Percentiles rank a stretch among this genome's conserved stretches.
phyloP scores from a whole-genome alignment of 2,888 invertebrate species.

The Leptura quadrifasciata region DNA sequence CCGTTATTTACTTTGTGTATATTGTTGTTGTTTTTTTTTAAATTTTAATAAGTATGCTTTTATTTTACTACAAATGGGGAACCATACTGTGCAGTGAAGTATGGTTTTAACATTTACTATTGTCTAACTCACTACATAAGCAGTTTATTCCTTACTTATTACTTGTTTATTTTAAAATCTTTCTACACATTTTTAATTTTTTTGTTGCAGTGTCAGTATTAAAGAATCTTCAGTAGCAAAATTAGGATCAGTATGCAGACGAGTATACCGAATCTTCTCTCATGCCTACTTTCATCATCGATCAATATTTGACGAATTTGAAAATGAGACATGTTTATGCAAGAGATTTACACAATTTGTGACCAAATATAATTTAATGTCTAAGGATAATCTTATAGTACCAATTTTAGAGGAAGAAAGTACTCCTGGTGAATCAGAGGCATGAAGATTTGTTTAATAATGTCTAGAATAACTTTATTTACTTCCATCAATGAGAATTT shows the following conservation, averaged over 20 bases:
- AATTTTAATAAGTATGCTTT: no score
- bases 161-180: no score
- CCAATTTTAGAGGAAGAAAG: slow-evolving; percentile 92
- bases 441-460: slow-evolving; percentile 61
- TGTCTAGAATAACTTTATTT: neutral
- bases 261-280: slow-evolving; percentile 99
- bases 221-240: slow-evolving; percentile 99
- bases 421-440: slow-evolving; percentile 76
- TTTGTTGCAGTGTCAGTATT: slow-evolving; percentile 91
- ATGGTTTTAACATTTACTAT: no score
- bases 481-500: neutral
- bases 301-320: slow-evolving; percentile 97
- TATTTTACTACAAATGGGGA: no score
- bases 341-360: slow-evolving; percentile 98
- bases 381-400: slow-evolving; percentile 98
- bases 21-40: no score
- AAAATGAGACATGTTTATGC: slow-evolving; percentile 96
- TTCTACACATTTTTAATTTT: no score
- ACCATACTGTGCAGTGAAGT: no score
- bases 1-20: no score
- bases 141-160: no score
- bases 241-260: slow-evolving; percentile 97
- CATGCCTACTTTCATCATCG: slow-evolving; percentile 99
- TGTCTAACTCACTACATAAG: no score
- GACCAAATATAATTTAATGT: slow-evolving; percentile 98